Base-by-base conservation (phyloP, 2,113 vertebrate species). In the Xerus inauris region DNA sequence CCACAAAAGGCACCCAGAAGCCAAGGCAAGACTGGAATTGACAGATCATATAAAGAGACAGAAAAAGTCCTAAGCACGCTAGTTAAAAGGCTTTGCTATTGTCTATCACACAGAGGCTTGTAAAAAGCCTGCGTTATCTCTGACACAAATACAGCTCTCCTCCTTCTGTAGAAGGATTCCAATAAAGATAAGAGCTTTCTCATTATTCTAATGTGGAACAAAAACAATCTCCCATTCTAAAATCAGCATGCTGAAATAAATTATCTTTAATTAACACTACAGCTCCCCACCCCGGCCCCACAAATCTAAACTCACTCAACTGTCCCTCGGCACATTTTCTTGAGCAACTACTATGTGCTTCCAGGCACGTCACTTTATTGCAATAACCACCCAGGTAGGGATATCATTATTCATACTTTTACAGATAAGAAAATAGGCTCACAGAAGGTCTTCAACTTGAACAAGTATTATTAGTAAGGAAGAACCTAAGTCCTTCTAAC, bases 111-210 rank as follows among this genome's bases (percentile, higher is more conserved):
- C 11, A 72, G 79, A 91, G 67, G 91, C 91, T 57, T 97, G 59
- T 96, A 87, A 96, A 97, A 96, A 87, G 86, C 64, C 82, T 1
- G 0, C 91, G 91, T 97, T 91, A 94, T 96, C 93, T 94, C 95
- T 96, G 97, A 97, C 96, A 97, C 85, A 94, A 94, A 96, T 92
- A 96, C 85, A 73, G 96, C 93, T 87, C 76, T 89, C 88, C 82
- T 88, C 89, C 87, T 76, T 95, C 94, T 64, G 54, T 9, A 94
- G 94, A 94, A 94, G 82, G 82, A 94, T 96, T 96, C 94, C 88
- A 93, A 89, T 95, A 96, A 97, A 97, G 95, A 94, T 95, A 93
- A 97, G 94, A 71, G 86, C 40, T 65, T 95, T 84, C 83, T 97
- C 95, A 96, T 97, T 95, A 96, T 98, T 95, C 94, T 93, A 95